Base-by-base conservation (phyloP, 1,140 invertebrate genomes). In the Drosophila ohnishii region DNA sequence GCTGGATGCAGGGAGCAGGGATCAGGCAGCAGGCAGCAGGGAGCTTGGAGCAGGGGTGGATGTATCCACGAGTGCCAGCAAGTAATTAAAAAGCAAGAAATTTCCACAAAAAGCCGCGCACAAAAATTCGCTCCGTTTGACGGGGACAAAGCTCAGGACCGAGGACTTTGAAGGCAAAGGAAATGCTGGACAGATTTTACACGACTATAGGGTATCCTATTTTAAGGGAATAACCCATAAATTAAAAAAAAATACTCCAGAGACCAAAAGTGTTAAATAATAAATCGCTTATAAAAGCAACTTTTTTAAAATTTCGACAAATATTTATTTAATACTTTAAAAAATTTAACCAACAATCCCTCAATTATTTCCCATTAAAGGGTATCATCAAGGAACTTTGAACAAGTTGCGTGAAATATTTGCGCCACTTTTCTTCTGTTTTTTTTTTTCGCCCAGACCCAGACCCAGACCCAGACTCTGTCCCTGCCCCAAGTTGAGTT, bases 71-170 rank as follows among this genome's bases (percentile, higher is more conserved):
- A 86, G 83, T 86, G 84, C 67, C 66, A 25, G 79, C 83, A 67
- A 84, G 83, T 87, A 87, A 87, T 87, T 87, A 87, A 87, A 87
- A 82, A 83, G 63, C 73, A 75, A 79, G 76, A 86, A 88, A 88
- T 78, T 70, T 69, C 47, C 58, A 79, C 79, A 84, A 78, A 85
- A 85, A 87, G 71, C 34, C 64, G 51, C 42, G 75, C 61, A 80
- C 83, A 82, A 76, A 71, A 64, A 73, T 57, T 51, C 79, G 69
- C 78, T 73, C 58, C 72, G 77, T 80, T 80, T 80, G 74, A 53
- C 61, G n/a, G 30, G 42, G 64, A 87, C 75, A 87, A 87, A 83
- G 69, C 64, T 39, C 8, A 51, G 59, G 48, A 53, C 35, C 45
- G 39, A 78, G 63, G 56, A 60, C 44, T 47, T 64, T 22, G n/a